A percentile compares a stretch with the other conserved stretches of the same genome.
Evolutionary conservation across 2,113 vertebrate genomes (phyloP).

Genomic region (Capra hircus): DNA sequence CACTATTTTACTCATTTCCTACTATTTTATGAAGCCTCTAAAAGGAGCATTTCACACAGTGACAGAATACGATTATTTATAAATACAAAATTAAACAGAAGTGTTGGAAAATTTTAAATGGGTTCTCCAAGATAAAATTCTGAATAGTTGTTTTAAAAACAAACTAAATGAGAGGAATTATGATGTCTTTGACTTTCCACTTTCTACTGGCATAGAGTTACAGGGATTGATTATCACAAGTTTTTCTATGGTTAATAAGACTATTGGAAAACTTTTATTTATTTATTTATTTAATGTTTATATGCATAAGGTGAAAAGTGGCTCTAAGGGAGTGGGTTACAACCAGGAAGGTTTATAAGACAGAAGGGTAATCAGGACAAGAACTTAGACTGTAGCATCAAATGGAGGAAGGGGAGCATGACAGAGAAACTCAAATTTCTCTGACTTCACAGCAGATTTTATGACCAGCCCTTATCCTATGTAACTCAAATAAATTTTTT

Average conservation of each 20-base stretch:
- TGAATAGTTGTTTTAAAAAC: not conserved
- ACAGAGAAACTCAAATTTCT: not conserved
- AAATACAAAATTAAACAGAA: not conserved
- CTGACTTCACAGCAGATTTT: not conserved
- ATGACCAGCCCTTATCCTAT: not conserved
- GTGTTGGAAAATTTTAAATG: not conserved
- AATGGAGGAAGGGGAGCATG: not conserved
- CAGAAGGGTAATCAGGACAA: too few species aligned
- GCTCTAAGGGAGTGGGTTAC: not conserved
- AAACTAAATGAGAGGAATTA: not conserved
- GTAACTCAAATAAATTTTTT: not conserved
- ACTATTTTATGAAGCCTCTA: not conserved
- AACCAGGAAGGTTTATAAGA: not conserved
- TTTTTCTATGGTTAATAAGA: not conserved
- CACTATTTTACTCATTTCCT: not conserved
- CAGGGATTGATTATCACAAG: not conserved
- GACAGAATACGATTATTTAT: not conserved
- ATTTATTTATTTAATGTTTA: not conserved
- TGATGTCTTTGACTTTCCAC: not conserved
- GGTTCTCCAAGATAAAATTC: not conserved
- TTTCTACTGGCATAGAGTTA: not conserved
- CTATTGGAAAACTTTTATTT: accelerated
- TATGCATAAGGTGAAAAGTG: not conserved
- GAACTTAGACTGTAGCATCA: not conserved
- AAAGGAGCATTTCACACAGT: not conserved